Conservation (phyloP, 2,888 invertebrate genomes). For the Lysandra coridon region DNA sequence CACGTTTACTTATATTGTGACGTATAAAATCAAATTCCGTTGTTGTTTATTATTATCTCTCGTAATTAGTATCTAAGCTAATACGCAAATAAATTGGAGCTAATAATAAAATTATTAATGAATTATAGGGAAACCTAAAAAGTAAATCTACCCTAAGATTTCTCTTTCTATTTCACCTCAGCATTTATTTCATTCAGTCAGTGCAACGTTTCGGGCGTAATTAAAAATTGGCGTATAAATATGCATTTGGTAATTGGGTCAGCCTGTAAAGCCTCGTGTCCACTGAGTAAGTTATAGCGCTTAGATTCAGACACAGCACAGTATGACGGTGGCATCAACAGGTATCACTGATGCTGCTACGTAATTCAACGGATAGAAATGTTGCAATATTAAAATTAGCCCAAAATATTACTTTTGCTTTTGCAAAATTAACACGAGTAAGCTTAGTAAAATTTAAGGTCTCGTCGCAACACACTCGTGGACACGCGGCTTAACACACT, state of each 20-base stretch:
- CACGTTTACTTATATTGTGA: neutral
- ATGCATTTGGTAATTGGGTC: slow-evolving; percentile 19
- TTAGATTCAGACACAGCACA: neutral
- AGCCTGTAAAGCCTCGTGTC: neutral
- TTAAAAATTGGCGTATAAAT: slow-evolving; percentile 16
- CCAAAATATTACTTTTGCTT: no score
- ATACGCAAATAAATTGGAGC: no score
- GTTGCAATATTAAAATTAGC: no score
- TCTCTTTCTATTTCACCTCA: neutral
- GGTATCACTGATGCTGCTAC: neutral
- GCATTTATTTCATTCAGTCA: neutral
- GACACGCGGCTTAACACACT: neutral
- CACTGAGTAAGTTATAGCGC: neutral
- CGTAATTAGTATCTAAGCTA: no score
- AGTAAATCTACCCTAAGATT: neutral
- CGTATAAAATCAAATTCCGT: no score
- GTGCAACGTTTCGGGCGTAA: neutral
- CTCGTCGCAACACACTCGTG: neutral
- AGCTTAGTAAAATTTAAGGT: no score
- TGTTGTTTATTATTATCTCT: no score
- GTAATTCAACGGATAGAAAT: neutral
- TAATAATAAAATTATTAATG: neutral
- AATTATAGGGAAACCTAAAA: neutral
- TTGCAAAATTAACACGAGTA: no score
- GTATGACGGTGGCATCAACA: neutral